Evolutionary conservation across 1,140 invertebrate genomes (phyloP), one percentile per base, ranked within the genome.

Genomic region (Drosophila sucinea): DNA sequence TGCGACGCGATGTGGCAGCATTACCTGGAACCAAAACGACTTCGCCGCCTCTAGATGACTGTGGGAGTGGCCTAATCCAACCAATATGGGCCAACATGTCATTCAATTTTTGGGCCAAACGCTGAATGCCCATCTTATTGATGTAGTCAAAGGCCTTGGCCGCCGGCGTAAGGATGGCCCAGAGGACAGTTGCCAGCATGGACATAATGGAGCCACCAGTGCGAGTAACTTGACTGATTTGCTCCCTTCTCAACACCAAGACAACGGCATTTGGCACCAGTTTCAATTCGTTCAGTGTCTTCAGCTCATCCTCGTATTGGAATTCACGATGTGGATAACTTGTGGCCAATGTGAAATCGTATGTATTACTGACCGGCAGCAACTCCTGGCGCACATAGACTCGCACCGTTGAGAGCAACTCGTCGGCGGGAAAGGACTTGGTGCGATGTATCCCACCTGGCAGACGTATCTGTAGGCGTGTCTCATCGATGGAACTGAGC

Each of bases 381-480:
- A 92, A 41, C 30, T 90, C 86, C 8, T 65, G 60, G 23, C 75
- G 73, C 5, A 94, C 89, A 67, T 66, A 87, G 2, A 69, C 57
- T 17, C 90, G 90, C 40, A 91, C 77, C 11, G 90, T 90, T 76
- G 90, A 62, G 77, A 95, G 91, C 41, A 92, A 76, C 73, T 91
- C 90, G 0, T 69, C 60, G 3, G 54, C 62, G 23, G 90, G 69
- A 69, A 94, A 94, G 4, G 92, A 86, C 56, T 93, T 83, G 5
- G 90, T 93, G 56, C 90, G 84, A 2, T 81, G 73, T 1, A 94
- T 94, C 7, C 97, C 97, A 91, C 96, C 95, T 0, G 97, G 96
- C 56, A 98, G 81, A 77, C 96, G 95, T 84, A 98, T 97, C 92
- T 98, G 97, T 44, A 98, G 94, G 60, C 96, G 94, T 0, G 96